A percentile compares a stretch with the other conserved stretches of the same genome.
Conservation (phyloP, 2,888 invertebrate genomes). For the Nysson spinosus region DNA sequence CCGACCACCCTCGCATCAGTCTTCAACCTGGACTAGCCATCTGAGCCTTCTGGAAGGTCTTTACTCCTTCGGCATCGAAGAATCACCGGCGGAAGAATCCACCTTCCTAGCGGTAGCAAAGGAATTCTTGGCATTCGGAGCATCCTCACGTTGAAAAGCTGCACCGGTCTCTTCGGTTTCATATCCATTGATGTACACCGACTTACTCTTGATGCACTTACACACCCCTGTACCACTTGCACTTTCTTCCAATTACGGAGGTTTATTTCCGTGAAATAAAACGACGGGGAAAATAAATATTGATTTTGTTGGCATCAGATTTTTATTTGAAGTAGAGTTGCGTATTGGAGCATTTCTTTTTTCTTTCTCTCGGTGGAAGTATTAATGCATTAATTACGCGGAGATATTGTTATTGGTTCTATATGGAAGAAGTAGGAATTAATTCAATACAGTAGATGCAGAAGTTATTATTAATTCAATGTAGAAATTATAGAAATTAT, state of each 20-base stretch:
- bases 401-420: too few relatives aligned
- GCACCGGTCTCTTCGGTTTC: constrained; percentile 56
- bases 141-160: constrained; percentile 58
- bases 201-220: constrained; percentile 31
- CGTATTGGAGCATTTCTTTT: too few relatives aligned
- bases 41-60: constrained; percentile 30
- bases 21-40: constrained; percentile 17
- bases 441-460: too few relatives aligned
- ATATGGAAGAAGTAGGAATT: too few relatives aligned
- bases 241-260: constrained; percentile 3
- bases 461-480: too few relatives aligned
- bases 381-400: too few relatives aligned
- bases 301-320: too few relatives aligned
- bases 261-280: constrained; percentile 14
- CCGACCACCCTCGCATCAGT: too few relatives aligned
- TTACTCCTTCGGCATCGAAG: constrained; percentile 40
- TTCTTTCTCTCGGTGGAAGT: too few relatives aligned
- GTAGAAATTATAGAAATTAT: too few relatives aligned
- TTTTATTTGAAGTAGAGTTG: too few relatives aligned
- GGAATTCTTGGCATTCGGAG: constrained; percentile 55
- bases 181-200: constrained; percentile 46
- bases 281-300: neutral
- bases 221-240: neutral
- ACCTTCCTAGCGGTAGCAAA: constrained; percentile 45
- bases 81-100: constrained; percentile 49